Conservation (phyloP, 1,140 invertebrate species). For the Dryas iulia region DNA sequence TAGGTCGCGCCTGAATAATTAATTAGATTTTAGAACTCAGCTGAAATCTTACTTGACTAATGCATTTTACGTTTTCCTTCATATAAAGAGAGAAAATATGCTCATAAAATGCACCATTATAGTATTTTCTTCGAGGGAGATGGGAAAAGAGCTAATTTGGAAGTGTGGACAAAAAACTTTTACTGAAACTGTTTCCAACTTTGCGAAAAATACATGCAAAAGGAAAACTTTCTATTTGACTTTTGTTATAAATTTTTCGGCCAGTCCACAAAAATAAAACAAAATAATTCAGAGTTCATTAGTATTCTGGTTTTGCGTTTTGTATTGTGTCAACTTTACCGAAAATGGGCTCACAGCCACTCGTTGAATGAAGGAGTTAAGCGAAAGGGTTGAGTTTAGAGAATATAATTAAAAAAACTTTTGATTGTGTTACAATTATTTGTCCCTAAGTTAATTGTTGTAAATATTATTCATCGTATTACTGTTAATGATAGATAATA, state of each 20-base stretch:
- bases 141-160: background rate
- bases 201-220: background rate
- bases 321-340: slow-evolving; percentile 9
- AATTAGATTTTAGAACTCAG: background rate
- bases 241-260: slow-evolving; percentile 3
- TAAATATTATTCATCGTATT: no score
- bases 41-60: background rate
- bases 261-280: background rate
- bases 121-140: background rate
- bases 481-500: no score
- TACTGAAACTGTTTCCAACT: background rate
- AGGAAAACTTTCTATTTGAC: background rate
- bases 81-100: background rate
- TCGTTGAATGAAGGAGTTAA: slow-evolving; percentile 17
- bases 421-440: slow-evolving; percentile 18
- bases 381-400: background rate
- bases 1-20: background rate
- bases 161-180: background rate
- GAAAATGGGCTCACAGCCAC: slow-evolving; percentile 11
- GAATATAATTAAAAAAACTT: slow-evolving; percentile 23
- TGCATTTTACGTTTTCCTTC: background rate
- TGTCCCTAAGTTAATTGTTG: background rate
- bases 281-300: slow-evolving; percentile 16
- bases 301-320: slow-evolving; percentile 21
- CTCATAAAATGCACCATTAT: background rate